Base-by-base conservation (phyloP, 2,888 invertebrate species). In the Bugulina stolonifera region DNA sequence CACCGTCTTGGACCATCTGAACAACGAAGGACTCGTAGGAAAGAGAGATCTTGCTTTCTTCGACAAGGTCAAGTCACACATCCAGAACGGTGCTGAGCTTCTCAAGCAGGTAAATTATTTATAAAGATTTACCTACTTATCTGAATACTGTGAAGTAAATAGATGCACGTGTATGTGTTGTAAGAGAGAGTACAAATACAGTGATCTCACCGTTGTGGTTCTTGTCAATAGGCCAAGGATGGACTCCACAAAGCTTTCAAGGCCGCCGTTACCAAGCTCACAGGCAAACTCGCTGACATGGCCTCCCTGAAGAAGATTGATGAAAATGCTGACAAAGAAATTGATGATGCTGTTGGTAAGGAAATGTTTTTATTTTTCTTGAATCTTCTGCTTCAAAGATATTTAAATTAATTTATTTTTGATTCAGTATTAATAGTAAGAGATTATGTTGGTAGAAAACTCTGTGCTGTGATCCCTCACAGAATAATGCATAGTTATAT, bases 61-160 rank as follows among this genome's bases (percentile, higher is more conserved):
- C 27, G 32, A 32, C 34, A 64, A 64, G 10, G 64, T 64, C n/a
- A 64, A 32, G 32, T 2, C 25, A 14, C 64, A 64, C n/a, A 2
- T 64, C 32, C 2, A 22, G 10, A 27, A 64, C 5, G 64, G 64
- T 1, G 2, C 32, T 32, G 64, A 25, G 5, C 25, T 29, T 27
- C 64, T 64, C 34, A 64, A 64, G 32, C 29, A 64, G 64, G 64
- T 64, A n/a, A 64, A 27, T 32, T n/a, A n/a, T n/a, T n/a, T n/a
- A n/a, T n/a, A n/a, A n/a, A n/a, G n/a, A n/a, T n/a, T n/a, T n/a
- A n/a, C n/a, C n/a, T n/a, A n/a, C n/a, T n/a, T n/a, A n/a, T n/a
- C n/a, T n/a, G n/a, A n/a, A n/a, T n/a, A n/a, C n/a, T n/a, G n/a
- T n/a, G n/a, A n/a, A n/a, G n/a, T n/a, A n/a, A n/a, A n/a, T n/a